These are phyloP conservation scores for Sphaerodactylus townsendi DNA, from an alignment of 2,113 vertebrate genomes.

Conservation along the genomic window DNA sequence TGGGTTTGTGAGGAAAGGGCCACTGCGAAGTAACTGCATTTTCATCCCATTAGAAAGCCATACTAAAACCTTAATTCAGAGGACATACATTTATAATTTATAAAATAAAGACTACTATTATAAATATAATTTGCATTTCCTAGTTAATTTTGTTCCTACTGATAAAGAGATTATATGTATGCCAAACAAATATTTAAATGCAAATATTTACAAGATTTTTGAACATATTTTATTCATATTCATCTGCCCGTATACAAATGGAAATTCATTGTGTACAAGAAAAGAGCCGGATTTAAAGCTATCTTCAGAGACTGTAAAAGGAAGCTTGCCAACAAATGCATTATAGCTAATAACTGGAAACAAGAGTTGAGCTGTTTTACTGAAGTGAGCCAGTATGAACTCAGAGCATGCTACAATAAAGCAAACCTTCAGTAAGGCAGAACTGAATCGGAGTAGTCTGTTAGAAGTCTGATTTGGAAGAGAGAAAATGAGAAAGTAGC, in stretches of 20 bases:
- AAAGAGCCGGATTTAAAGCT: not conserved
- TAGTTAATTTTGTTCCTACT: no score
- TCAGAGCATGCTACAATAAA: not conserved
- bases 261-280: not conserved
- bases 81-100: no score
- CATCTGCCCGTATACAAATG: no score
- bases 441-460: not conserved
- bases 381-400: not conserved
- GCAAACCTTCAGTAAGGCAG: not conserved
- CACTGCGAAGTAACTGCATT: not conserved
- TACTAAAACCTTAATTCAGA: no score
- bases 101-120: no score
- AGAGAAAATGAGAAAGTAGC: not conserved
- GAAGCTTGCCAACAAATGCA: no score
- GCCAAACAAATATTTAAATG: constrained; percentile 9
- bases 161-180: no score
- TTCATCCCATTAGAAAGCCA: not conserved
- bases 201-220: constrained; percentile 5
- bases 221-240: no score
- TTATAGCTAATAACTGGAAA: not conserved
- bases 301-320: not conserved
- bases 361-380: not conserved
- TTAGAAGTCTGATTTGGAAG: not conserved
- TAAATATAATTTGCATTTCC: no score
- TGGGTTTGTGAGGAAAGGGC: no score